Evolutionary conservation across 2,888 invertebrate genomes (phyloP), one percentile per base, ranked within the genome.

Genomic region (Xestia c-nigrum): DNA sequence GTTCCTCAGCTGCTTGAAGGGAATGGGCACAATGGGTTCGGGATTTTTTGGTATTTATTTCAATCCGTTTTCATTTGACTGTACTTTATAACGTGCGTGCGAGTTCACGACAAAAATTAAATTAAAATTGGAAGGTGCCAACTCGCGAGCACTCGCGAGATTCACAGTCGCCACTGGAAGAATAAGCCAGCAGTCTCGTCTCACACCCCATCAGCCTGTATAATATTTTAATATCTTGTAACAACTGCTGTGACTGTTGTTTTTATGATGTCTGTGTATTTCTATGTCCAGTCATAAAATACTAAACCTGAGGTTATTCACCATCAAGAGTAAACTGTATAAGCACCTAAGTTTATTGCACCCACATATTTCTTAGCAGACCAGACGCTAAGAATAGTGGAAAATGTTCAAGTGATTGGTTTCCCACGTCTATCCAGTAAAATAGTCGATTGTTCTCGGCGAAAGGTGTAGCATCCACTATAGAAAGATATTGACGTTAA

Each of bases 391-490:
- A 66, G 61, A 52, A 75, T 72, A 71, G 72, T 72, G 61, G 64
- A 77, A 70, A 76, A 72, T 57, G 75, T 85, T 72, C 72, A 24
- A 69, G 19, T 63, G 80, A 85, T 81, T 76, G 70, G 74, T 71
- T 86, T 85, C 82, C 74, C 78, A 85, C 87, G 79, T 87, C 69
- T 72, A 73, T 81, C 65, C 38, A 71, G 57, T 65, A 68, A 43
- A 84, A 77, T 68, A 74, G 70, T 65, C 71, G 71, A 87, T 85
- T 85, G 81, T 85, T 86, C 68, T 86, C 40, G 38, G 47, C 65
- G 63, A 75, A 66, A 86, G 71, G 86, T 78, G 78, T 31, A 68
- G 69, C 69, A 74, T 85, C 72, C 43, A 84, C 83, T 85, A 72
- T 74, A 63, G 57, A 50, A 69, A 68, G 43, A 78, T 83, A 85